Base-by-base conservation (phyloP, 2,113 vertebrate species). In the Notiomystis cincta region DNA sequence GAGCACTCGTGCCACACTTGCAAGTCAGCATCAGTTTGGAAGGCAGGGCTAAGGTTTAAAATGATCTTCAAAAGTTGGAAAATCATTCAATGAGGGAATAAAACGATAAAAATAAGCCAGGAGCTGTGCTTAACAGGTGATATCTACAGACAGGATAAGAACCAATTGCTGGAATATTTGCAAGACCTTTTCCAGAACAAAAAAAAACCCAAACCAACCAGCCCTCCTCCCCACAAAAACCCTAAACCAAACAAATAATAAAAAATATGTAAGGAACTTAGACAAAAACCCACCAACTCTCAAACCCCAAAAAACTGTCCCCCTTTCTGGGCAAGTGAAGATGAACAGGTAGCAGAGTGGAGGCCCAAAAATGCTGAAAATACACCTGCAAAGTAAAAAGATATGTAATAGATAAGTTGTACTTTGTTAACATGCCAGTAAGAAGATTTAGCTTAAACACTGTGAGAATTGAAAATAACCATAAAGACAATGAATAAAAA, bases 391-490 rank as follows among this genome's bases (percentile, higher is more conserved):
- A 84, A 87, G 2, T 4, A 35, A 57, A 79, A 81, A 12, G 2
- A 14, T 50, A 14, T 11, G 3, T 3, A 62, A 28, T 1, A 1
- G 2, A 2, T 19, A 54, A 58, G 2, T 20, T 62, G 2, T 8
- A 35, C 5, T 22, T 80, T 45, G 2, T 45, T 54, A 42, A 56
- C 7, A 38, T 38, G 1, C 4, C 40, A 47, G 7, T 48, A 33
- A 23, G 40, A 77, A 47, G 7, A n/a, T 62, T 33, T n/a, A 37
- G 7, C 2, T 14, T 40, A 11, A 75, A 66, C 4, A 38, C 2
- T 6, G 30, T 12, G 12, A 87, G 50, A 85, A 44, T 19, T 64
- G 9, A 58, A 73, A 78, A 61, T 47, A 44, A 16, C n/a, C 0
- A 0, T 42, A 58, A 57, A 70, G 5, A 20, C 2, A 31, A 11